Conservation (phyloP, 2,113 vertebrate species). For the Anthoscopus minutus region DNA sequence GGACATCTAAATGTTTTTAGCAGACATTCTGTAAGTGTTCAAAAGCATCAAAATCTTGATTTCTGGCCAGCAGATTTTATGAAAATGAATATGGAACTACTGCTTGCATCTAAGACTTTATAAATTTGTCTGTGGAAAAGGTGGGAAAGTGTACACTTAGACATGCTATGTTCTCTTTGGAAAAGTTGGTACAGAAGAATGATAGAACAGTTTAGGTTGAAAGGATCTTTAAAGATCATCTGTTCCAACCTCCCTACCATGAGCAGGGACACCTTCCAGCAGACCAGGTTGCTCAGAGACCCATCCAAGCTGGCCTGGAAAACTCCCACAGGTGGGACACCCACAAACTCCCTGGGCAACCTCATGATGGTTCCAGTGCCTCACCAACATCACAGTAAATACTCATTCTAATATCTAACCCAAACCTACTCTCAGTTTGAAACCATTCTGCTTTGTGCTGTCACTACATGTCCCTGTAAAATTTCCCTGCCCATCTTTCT, state of each 20-base stretch:
- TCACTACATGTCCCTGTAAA: background rate
- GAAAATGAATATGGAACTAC: background rate
- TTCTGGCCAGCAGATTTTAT: background rate
- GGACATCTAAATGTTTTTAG: background rate
- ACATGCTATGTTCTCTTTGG: background rate
- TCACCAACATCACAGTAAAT: background rate
- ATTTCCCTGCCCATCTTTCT: background rate
- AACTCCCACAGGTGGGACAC: background rate
- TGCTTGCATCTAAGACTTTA: background rate
- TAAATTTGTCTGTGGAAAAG: background rate
- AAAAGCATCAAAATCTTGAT: background rate
- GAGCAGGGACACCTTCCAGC: background rate
- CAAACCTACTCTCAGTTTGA: background rate
- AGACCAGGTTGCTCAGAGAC: background rate
- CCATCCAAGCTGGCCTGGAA: background rate
- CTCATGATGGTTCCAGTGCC: accelerated
- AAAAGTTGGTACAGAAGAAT: background rate
- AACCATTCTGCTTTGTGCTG: background rate
- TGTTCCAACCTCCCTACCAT: background rate
- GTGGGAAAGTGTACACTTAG: background rate
- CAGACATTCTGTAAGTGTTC: background rate
- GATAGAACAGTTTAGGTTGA: background rate
- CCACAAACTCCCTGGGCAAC: background rate
- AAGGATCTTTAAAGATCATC: background rate
- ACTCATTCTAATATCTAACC: background rate